Evolutionary conservation across 2,113 vertebrate species (phyloP), one percentile per base, ranked within the genome.

Genomic region (Peromyscus californicus): DNA sequence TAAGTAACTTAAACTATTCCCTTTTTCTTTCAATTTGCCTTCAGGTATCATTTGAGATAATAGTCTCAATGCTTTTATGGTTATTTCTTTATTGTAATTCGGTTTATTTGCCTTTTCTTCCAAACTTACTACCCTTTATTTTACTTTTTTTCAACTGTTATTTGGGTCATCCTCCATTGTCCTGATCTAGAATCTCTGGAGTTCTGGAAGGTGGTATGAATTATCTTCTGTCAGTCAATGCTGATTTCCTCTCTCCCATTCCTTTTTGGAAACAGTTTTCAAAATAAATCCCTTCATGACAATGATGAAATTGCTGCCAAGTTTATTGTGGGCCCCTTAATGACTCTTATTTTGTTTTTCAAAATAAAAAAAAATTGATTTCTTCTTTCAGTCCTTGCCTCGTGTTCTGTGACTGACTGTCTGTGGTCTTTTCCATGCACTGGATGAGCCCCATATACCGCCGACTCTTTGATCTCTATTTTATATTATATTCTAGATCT

Each of bases 11-110:
- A 78, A 87, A n/a, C 11, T 57, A 11, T 83, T 69, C 42, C 54
- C 74, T 26, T 82, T 42, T 17, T 21, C 0, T 42, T 61, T 2
- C 13, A 92, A 16, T 7, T 80, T 93, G 78, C 2, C 6, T 45
- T 78, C n/a, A 13, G 31, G 1, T 48, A 22, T 86, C 54, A 94
- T n/a, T 85, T 94, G 51, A 45, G 15, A 84, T 67, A 63, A 86
- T 74, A n/a, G 22, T 86, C 48, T 17, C 42, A 89, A 2, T 67
- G 21, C 1, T 1, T 17, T 94, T 76, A 61, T 69, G 17, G 3
- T 57, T 91, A 72, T 89, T 92, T 92, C 13, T 79, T 85, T 88
- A 70, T 83, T 93, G 82, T 48, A n/a, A 42, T 80, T 54, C 57
- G 42, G 36, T 61, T 90, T 61, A 3, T 94, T 96, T 90, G 22